phyloP scores from a whole-genome alignment of 2,888 invertebrate species.

The Artemia sp. region DNA sequence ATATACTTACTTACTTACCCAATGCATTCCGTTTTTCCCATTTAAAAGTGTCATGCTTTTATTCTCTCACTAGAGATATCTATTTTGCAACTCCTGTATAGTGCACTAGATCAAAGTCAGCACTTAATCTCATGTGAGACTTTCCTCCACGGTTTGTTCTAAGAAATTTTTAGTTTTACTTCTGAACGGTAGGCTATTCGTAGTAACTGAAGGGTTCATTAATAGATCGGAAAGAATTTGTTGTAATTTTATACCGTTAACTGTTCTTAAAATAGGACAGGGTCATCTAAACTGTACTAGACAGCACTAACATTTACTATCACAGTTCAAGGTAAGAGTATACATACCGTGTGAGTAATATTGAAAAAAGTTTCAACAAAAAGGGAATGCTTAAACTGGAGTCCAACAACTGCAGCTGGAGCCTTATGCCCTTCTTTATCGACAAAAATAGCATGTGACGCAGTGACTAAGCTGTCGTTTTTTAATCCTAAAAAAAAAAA shows the following conservation, averaged over 20 bases:
- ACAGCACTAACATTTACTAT: too few species aligned
- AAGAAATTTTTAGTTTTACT: neutral
- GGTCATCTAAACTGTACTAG: neutral
- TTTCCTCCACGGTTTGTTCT: too few species aligned
- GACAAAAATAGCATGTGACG: constrained; percentile 77
- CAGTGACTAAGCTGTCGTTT: constrained; percentile 55
- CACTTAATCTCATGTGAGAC: too few species aligned
- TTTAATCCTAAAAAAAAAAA: constrained; percentile 29
- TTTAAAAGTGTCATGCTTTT: too few species aligned
- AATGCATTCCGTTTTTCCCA: too few species aligned
- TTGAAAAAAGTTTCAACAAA: constrained; percentile 69
- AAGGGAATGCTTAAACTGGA: constrained; percentile 67
- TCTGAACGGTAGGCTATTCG: neutral
- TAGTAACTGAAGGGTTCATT: too few species aligned
- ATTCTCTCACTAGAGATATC: too few species aligned
- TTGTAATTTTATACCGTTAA: too few species aligned
- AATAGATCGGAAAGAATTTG: too few species aligned
- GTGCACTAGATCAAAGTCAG: too few species aligned
- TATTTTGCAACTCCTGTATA: too few species aligned
- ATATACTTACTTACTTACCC: too few species aligned
- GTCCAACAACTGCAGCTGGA: constrained; percentile 77
- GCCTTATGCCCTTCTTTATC: constrained; percentile 57
- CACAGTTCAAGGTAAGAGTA: neutral
- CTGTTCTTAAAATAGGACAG: neutral
- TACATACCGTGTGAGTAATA: constrained; percentile 61